Evolutionary conservation across 30 jellyfish, hydroid and myxozoan species (phyloP).

Genomic region (Chrysaora quinquecirrha): DNA sequence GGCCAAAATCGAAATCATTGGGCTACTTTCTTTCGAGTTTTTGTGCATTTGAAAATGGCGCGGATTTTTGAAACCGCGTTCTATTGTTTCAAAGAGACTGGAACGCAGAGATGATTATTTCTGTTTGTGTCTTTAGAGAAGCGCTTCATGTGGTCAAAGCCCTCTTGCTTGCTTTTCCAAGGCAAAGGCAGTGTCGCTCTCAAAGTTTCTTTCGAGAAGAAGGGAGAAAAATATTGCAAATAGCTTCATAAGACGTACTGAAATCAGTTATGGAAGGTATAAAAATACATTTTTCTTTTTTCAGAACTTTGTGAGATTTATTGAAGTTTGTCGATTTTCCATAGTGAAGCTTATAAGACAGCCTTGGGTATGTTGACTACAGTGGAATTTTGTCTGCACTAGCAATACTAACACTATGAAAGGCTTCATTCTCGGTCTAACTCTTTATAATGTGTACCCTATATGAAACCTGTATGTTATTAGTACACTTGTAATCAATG

Average conservation of each 20-base stretch:
- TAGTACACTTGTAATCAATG: neutral
- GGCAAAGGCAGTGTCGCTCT: neutral
- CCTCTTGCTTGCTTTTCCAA: constrained; percentile 45
- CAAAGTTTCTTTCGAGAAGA: neutral
- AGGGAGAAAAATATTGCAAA: neutral
- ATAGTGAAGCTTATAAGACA: neutral
- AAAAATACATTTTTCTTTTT: neutral
- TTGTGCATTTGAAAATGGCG: neutral
- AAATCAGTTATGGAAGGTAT: constrained; percentile 5
- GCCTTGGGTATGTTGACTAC: neutral
- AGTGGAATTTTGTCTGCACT: neutral
- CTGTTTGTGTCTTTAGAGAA: constrained; percentile 22
- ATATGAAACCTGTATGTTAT: neutral
- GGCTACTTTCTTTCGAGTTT: too few species aligned
- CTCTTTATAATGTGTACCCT: neutral
- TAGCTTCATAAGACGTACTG: neutral
- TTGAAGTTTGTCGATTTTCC: neutral
- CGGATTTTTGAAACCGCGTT: neutral
- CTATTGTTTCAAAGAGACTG: neutral
- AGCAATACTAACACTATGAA: neutral
- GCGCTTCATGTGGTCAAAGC: constrained; percentile 73
- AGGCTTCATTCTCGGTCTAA: neutral
- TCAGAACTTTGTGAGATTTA: neutral
- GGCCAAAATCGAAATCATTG: too few species aligned
- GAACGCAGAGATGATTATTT: neutral